Base-by-base conservation (phyloP, 2,888 invertebrate genomes). In the Salticus scenicus region DNA sequence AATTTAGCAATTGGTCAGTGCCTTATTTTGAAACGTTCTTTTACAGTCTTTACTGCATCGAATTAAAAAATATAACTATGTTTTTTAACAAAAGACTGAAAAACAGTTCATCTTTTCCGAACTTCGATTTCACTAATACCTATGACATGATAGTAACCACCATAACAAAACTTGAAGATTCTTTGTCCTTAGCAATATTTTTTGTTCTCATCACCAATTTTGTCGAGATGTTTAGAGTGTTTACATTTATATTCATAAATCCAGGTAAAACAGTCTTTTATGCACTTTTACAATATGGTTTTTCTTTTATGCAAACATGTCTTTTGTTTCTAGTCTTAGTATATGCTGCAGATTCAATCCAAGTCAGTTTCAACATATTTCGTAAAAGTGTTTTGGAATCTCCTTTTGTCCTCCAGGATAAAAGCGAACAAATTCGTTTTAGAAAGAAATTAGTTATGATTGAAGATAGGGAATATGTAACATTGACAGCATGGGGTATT, bases 21-120 rank as follows among this genome's bases (percentile, higher is more conserved):
- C 81, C 81, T 0, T 69, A 74, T n/a, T 81, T 74, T 14, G 74
- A 41, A 37, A 74, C 81, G 0, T 17, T 74, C 7, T 81, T 74
- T 7, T 81, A 81, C 70, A 81, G 81, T 17, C 69, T 81, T 37
- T 81, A 74, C 42, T 74, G 81, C 42, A 28, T 57, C 7, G 81
- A 81, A 20, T 41, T 81, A 4, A 7, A 24, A 5, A 74, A 17
- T 12, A 28, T 27, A 30, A 74, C 74, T 0, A 24, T 37, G 27
- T 1, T 14, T 1, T 81, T 81, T 12, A 69, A 57, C 4, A 57
- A 63, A 37, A 17, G 28, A 24, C 8, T 69, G 17, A 27, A 37
- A 37, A 10, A 12, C 0, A 10, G 28, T 10, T n/a, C 28, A 27
- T 30, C 14, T 4, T 28, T 8, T 2, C n/a, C 30, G 1, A 57